phyloP scores from a whole-genome alignment of 2,888 invertebrate genomes.

The Lissocephala sabroskyi region DNA sequence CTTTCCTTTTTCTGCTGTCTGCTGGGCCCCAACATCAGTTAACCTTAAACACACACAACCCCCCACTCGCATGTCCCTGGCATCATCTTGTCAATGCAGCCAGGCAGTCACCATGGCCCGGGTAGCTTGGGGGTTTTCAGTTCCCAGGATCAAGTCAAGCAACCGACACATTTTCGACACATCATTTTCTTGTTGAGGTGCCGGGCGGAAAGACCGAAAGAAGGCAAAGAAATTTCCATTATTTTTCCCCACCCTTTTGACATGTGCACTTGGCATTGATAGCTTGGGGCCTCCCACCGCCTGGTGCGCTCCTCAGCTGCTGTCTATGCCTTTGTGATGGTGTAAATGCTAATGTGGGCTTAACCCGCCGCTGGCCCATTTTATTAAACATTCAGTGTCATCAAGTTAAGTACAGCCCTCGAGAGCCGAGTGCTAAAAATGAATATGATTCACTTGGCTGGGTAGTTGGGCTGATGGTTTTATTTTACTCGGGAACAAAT shows the following conservation, averaged over 20 bases:
- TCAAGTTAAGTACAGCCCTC: constrained; percentile 42
- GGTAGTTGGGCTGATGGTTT: no score
- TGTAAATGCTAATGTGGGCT: constrained; percentile 6
- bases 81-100: constrained; percentile 52
- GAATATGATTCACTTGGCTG: no score
- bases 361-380: constrained; percentile 17
- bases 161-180: constrained; percentile 44
- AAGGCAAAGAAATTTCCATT: constrained; percentile 41
- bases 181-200: constrained; percentile 54
- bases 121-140: neutral
- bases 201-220: neutral
- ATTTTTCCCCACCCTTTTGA: constrained; percentile 22
- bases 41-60: no score
- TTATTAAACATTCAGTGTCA: constrained; percentile 42
- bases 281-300: neutral
- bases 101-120: no score
- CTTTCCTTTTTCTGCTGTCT: neutral
- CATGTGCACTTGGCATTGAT: constrained; percentile 26
- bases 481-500: no score
- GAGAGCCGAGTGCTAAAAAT: no score
- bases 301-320: no score
- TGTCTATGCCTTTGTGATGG: neutral
- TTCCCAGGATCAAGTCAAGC: constrained; percentile 7
- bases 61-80: constrained; percentile 15
- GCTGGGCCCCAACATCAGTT: neutral